phyloP scores from a whole-genome alignment of 1,140 invertebrate genomes.

The Nylanderia fulva region DNA sequence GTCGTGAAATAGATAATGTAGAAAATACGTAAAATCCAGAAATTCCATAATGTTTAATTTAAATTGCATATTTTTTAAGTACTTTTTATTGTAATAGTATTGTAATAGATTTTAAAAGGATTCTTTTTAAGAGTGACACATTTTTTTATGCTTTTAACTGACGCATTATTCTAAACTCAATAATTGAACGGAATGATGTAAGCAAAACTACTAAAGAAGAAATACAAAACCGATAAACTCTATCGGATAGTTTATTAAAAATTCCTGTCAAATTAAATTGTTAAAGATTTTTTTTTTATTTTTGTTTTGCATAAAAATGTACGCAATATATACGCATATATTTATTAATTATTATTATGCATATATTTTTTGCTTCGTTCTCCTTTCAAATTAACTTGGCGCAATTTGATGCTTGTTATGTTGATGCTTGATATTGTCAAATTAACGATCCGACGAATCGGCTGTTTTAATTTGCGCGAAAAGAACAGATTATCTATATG shows the following conservation, averaged over 20 bases:
- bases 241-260: neutral
- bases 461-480: conserved; percentile 77
- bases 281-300: neutral
- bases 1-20: neutral
- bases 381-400: conserved; percentile 43
- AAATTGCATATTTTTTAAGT: neutral
- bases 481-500: conserved; percentile 67
- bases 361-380: neutral
- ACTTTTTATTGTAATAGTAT: neutral
- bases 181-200: neutral
- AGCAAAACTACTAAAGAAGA: neutral
- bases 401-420: conserved; percentile 74
- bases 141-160: conserved; percentile 6
- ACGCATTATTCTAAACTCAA: neutral
- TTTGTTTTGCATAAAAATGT: neutral
- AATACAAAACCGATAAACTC: neutral
- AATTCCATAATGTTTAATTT: neutral
- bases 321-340: neutral
- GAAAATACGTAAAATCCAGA: neutral
- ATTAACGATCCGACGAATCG: conserved; percentile 73
- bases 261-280: conserved; percentile 23
- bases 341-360: too few relatives aligned
- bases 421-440: conserved; percentile 68
- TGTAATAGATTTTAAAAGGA: neutral
- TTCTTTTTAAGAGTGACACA: neutral